A percentile compares a stretch with the other conserved stretches of the same genome.
phyloP scores from a whole-genome alignment of 2,797 vertebrate genomes.

The Forpus xanthops region DNA sequence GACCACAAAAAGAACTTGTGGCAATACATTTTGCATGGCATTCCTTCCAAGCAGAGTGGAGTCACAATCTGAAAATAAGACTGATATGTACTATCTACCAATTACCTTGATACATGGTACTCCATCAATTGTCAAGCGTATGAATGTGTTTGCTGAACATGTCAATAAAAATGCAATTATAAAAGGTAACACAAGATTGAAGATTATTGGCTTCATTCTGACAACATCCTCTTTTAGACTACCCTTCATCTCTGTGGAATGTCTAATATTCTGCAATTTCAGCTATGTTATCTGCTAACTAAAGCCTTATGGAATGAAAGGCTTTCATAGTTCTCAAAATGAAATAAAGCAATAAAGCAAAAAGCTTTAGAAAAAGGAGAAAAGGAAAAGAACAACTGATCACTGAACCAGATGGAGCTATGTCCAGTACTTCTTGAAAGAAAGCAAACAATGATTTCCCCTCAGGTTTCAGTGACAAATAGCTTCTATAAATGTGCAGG shows the following conservation, averaged over 20 bases:
- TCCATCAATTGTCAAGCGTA: slow-evolving; percentile 24
- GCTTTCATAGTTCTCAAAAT: slow-evolving; percentile 10
- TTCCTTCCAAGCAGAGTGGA: background rate
- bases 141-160: slow-evolving; percentile 38
- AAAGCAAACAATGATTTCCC: slow-evolving; percentile 21
- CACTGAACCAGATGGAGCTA: slow-evolving; percentile 38
- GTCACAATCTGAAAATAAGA: slow-evolving; percentile 39
- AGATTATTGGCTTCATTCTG: slow-evolving; percentile 26
- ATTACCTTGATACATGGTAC: slow-evolving; percentile 21
- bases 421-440: slow-evolving; percentile 19
- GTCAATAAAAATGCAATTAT: slow-evolving; percentile 60
- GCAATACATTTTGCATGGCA: slow-evolving; percentile 4
- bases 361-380: slow-evolving; percentile 30
- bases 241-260: background rate
- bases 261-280: slow-evolving; percentile 52
- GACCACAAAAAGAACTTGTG: background rate
- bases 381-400: slow-evolving; percentile 41
- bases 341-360: slow-evolving; percentile 49
- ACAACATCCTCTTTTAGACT: slow-evolving; percentile 4
- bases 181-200: slow-evolving; percentile 50
- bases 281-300: slow-evolving; percentile 21
- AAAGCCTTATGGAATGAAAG: slow-evolving; percentile 27
- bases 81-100: background rate
- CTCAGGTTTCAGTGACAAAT: slow-evolving; percentile 49
- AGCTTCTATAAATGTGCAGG: slow-evolving; percentile 17